phyloP scores from a whole-genome alignment of 2,888 invertebrate genomes.

The Oxytorus armatus region DNA sequence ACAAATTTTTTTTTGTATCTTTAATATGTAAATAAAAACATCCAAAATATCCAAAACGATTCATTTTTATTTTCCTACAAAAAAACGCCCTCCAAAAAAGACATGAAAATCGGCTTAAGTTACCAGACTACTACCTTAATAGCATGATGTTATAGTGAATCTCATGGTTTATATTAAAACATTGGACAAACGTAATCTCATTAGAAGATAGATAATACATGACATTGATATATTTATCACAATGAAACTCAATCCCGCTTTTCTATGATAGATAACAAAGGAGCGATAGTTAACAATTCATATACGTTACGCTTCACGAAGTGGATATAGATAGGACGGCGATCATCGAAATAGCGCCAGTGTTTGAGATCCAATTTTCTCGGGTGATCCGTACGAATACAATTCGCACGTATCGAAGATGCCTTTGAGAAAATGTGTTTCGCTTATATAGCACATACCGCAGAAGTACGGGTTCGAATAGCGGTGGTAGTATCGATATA shows the following conservation, averaged over 20 bases:
- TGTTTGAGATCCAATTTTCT: constrained; percentile 77
- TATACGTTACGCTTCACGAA: not conserved
- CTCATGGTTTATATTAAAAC: too few species aligned
- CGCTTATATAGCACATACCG: constrained; percentile 9
- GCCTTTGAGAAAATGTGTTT: constrained; percentile 48
- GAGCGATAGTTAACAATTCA: constrained; percentile 6
- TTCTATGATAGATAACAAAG: not conserved
- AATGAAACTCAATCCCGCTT: not conserved
- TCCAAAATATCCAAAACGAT: too few species aligned
- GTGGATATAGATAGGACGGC: constrained; percentile 22
- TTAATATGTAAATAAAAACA: too few species aligned
- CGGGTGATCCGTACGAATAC: constrained; percentile 76
- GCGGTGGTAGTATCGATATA: not conserved
- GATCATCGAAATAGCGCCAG: constrained; percentile 46
- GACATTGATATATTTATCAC: not conserved
- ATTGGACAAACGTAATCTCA: not conserved
- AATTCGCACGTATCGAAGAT: constrained; percentile 70
- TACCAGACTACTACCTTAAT: too few species aligned
- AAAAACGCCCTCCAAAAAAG: too few species aligned
- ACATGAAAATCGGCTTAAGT: too few species aligned
- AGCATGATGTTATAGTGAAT: too few species aligned
- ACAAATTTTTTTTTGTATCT: too few species aligned
- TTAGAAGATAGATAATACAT: not conserved
- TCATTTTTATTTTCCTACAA: too few species aligned
- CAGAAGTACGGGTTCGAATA: constrained; percentile 13